Base-by-base conservation (phyloP, 1,140 invertebrate species). In the Lethrus apterus region DNA sequence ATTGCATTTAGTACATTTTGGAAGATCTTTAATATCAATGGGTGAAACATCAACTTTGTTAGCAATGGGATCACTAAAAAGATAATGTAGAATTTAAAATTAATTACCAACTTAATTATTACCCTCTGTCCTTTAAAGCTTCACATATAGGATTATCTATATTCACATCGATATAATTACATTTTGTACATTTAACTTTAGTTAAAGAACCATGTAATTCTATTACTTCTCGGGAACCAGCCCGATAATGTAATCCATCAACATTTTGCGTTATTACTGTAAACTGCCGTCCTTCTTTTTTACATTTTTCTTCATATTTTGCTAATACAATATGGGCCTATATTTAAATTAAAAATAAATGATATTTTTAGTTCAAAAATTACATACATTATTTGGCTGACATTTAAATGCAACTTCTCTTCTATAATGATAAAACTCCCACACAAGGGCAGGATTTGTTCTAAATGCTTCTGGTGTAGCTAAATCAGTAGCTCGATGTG, bases 201-300 rank as follows among this genome's bases (percentile, higher is more conserved):
- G 81, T 91, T 5, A 93, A 68, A 49, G 83, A 86, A 14, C 82
- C 93, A 73, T 97, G 93, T n/a, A 97, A 73, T 66, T 96, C 91
- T 9, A 92, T 71, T 2, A 95, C 66, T 57, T 87, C 79, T 51
- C 78, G 70, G 11, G 86, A 83, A 2, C 92, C 92, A 11, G 92
- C 91, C 64, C 75, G 78, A 45, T 71, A 71, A 72, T 96, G 92
- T 9, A 96, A 69, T 32, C 84, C 84, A 72, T 96, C 93, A 34
- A 96, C 87, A 76, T 97, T 97, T 69, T 96, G 92, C 1, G 93
- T 96, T 23, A 96, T 79, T 1, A 93, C 71, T 21, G 75, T 78
- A 41, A 89, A 75, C 33, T 65, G 67, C 54, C 78, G 76, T 2
- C 77, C 78, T 57, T 81, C 67, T 15, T 68, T 59, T 50, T 66